Evolutionary conservation across 2,888 invertebrate species (phyloP), one percentile per base, ranked within the genome.

Genomic region (Melanchra persicariae): DNA sequence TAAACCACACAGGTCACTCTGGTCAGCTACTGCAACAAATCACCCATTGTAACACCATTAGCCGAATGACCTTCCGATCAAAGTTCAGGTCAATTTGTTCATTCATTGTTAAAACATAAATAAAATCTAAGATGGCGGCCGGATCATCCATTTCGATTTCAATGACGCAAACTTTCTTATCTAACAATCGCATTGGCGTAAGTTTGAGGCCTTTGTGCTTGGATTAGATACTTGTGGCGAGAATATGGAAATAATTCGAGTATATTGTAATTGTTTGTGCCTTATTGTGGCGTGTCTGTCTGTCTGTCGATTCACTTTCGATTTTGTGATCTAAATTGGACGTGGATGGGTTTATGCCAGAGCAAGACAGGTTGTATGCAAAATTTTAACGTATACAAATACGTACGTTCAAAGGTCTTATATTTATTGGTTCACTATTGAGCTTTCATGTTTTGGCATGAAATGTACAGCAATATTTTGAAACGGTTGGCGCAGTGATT

Each of bases 291-390:
- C 87, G 87, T 90, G 91, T 90, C 90, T 87, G 87, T 79, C 94
- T 95, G 95, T 95, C 95, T 94, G 94, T 95, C 95, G 94, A 91
- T 85, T 92, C 90, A 89, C 92, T 93, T 92, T 93, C 91, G 88
- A 93, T 88, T 81, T 84, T 91, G 82, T 92, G 94, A 93, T 93
- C 93, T 92, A 93, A 90, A 91, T 94, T 89, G 89, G 77, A 78
- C 78, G 83, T 66, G 77, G 37, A 70, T 70, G 72, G 45, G 26
- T 87, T n/a, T 91, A 92, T 91, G 91, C 87, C 74, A 84, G 74
- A 91, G 60, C 37, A 80, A 81, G 72, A 70, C 45, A 45, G 19
- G 19, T n/a, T n/a, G n/a, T 15, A 49, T 15, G 22, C 7, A 52
- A n/a, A 51, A n/a, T n/a, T n/a, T n/a, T n/a, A n/a, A n/a, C n/a